phyloP scores from a whole-genome alignment of 2,888 invertebrate genomes.

The Malachius bipustulatus region DNA sequence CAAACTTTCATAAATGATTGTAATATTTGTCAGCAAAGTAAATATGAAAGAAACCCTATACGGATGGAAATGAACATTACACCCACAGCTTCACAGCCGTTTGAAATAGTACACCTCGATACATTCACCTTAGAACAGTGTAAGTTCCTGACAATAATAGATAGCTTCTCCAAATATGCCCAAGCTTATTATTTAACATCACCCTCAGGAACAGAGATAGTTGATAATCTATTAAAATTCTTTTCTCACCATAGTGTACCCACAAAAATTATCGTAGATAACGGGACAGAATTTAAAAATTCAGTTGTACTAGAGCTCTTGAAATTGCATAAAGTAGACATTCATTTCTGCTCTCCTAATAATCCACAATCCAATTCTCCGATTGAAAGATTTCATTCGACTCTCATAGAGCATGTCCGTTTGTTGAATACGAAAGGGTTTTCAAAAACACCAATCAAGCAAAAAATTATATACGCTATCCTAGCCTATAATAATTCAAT shows the following conservation, averaged over 20 bases:
- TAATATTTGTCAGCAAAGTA: not conserved
- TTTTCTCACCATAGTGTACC: not conserved
- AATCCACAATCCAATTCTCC: no score
- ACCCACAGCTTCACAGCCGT: not conserved
- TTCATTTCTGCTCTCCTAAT: no score
- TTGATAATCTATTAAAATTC: not conserved
- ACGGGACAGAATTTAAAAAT: not conserved
- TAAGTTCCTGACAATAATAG: not conserved
- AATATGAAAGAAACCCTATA: conserved; percentile 1
- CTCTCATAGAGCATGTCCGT: no score
- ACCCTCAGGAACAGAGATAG: no score
- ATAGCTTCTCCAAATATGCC: not conserved
- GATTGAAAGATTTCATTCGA: no score
- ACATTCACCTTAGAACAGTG: not conserved
- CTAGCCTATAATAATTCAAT: no score
- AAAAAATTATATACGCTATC: no score
- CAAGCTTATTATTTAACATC: not conserved
- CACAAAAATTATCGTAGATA: not conserved
- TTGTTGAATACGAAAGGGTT: no score
- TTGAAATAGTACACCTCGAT: conserved; percentile 1
- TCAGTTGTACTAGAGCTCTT: not conserved
- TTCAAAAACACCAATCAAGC: no score
- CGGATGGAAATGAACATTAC: not conserved
- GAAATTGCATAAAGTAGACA: not conserved
- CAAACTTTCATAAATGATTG: no score